Evolutionary conservation across 2,888 invertebrate species (phyloP).

Genomic region (Micoletzkya japonica): DNA sequence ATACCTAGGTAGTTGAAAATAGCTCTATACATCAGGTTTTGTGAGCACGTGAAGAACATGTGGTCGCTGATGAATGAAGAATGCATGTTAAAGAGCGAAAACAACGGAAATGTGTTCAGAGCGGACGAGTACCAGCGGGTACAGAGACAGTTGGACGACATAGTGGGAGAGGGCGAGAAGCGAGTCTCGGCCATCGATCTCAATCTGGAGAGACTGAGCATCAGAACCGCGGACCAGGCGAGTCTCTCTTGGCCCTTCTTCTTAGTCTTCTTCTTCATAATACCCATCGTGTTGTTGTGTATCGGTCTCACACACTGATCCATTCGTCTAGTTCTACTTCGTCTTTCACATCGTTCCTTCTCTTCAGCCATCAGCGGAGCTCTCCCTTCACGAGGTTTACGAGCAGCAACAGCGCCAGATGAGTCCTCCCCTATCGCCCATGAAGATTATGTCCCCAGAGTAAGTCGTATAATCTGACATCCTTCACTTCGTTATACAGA

Average conservation of each 20-base stretch:
- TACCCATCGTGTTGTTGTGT: background rate
- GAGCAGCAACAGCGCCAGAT: constrained; percentile 21
- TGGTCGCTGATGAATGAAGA: no score
- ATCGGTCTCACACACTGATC: background rate
- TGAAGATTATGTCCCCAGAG: constrained; percentile 13
- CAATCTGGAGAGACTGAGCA: no score
- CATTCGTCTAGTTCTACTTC: background rate
- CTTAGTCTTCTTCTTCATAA: no score
- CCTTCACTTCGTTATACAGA: constrained; percentile 30
- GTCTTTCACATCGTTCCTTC: background rate
- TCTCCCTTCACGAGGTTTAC: constrained; percentile 27
- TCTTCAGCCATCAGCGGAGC: background rate
- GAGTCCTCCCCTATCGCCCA: constrained; percentile 1
- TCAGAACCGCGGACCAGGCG: no score
- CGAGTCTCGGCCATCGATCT: background rate
- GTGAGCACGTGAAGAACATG: no score
- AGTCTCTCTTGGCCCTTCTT: no score
- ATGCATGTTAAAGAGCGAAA: no score
- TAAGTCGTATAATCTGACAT: background rate
- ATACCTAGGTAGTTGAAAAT: no score
- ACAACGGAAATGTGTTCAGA: no score
- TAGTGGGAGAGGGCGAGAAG: constrained; percentile 3
- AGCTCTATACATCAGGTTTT: no score
- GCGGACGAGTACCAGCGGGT: constrained; percentile 15
- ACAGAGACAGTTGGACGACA: constrained; percentile 2